Conservation (phyloP, 2,888 invertebrate genomes). For the Ichneumon xanthorius region DNA sequence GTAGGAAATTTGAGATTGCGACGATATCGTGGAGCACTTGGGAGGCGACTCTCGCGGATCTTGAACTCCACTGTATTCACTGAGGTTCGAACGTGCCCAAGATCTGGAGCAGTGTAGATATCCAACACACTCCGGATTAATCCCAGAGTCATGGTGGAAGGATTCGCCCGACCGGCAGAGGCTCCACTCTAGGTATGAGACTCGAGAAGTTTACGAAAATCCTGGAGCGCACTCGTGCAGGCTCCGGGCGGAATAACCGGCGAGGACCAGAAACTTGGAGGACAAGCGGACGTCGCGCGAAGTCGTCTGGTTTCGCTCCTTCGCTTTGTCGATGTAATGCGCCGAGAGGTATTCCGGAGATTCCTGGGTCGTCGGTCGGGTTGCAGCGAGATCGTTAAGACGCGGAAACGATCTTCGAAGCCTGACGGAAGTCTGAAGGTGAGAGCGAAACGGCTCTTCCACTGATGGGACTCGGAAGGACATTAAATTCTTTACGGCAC, state of each 20-base stretch:
- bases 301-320: slow-evolving; percentile 30
- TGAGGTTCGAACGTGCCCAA: slow-evolving; percentile 41
- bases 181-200: background rate
- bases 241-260: slow-evolving; percentile 17
- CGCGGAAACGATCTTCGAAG: slow-evolving; percentile 47
- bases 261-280: slow-evolving; percentile 51
- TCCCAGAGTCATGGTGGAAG: slow-evolving; percentile 20
- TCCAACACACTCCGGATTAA: slow-evolving; percentile 29
- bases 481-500: slow-evolving; percentile 65
- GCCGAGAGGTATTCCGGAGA: slow-evolving; percentile 7
- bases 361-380: slow-evolving; percentile 43
- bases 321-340: slow-evolving; percentile 18
- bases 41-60: slow-evolving; percentile 37
- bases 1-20: slow-evolving; percentile 23
- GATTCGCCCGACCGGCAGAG: slow-evolving; percentile 35
- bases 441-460: slow-evolving; percentile 41
- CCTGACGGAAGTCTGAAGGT: slow-evolving; percentile 29
- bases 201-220: slow-evolving; percentile 58
- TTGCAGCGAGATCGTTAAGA: slow-evolving; percentile 59
- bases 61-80: slow-evolving; percentile 38
- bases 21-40: slow-evolving; percentile 35
- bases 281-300: slow-evolving; percentile 51
- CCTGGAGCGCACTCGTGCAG: slow-evolving; percentile 30
- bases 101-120: slow-evolving; percentile 13
- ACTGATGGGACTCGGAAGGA: slow-evolving; percentile 39